Percentiles rank a stretch among this genome's conserved stretches.
phyloP scores from a whole-genome alignment of 1,140 invertebrate species.

The Euwallacea fornicatus region DNA sequence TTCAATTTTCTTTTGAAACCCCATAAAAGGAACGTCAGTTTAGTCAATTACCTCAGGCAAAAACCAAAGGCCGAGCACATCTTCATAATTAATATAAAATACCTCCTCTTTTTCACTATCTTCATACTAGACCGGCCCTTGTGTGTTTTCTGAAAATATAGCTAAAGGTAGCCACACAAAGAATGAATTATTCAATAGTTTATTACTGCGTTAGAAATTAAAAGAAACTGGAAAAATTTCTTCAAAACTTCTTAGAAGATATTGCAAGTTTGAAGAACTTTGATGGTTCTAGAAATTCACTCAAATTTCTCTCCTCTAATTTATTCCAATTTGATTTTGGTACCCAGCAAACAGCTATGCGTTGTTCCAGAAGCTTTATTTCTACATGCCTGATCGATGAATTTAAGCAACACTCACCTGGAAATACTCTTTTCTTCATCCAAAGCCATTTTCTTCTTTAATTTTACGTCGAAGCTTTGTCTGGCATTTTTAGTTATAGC shows the following conservation, averaged over 20 bases:
- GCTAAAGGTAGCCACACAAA: neutral
- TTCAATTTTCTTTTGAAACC: too few species aligned
- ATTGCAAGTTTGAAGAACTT: neutral
- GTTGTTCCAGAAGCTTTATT: too few species aligned
- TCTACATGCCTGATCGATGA: too few species aligned
- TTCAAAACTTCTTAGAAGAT: neutral
- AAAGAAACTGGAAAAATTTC: neutral
- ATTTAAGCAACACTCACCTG: too few species aligned
- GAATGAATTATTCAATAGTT: neutral
- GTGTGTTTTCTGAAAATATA: neutral
- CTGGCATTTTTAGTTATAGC: too few species aligned
- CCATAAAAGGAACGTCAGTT: too few species aligned
- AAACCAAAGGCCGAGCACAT: constrained; percentile 9
- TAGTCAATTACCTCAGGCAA: constrained; percentile 3
- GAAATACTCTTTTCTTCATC: too few species aligned
- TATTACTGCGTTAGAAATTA: neutral
- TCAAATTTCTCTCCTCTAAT: too few species aligned
- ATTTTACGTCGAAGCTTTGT: too few species aligned
- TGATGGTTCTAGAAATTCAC: neutral
- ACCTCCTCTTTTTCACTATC: neutral
- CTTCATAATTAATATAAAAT: constrained; percentile 16
- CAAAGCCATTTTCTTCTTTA: too few species aligned
- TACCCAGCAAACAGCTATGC: too few species aligned
- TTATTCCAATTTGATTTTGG: too few species aligned
- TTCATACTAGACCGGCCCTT: neutral